Base-by-base conservation (phyloP, 2,888 invertebrate species). In the Formica aserva region DNA sequence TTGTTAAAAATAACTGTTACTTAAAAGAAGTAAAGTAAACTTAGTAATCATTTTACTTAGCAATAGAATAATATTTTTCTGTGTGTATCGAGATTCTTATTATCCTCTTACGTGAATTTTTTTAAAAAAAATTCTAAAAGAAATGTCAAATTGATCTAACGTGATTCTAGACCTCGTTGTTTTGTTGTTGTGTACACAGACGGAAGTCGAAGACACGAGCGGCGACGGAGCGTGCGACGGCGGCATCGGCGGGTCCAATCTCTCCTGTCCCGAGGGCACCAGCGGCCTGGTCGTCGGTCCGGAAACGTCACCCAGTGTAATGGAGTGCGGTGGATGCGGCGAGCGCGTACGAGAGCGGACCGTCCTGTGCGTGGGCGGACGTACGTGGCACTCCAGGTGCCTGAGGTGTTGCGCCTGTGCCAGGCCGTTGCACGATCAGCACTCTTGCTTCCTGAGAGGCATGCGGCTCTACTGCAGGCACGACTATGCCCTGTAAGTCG, bases 401-500 rank as follows among this genome's bases (percentile, higher is more conserved):
- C 96, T 99, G 84, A 96, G 98, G 91, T 99, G 99, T 95, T 98
- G 98, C 95, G 97, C 98, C 84, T 99, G 99, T 95, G 97, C 98
- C 91, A 96, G 97, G 88, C 97, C 98, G 92, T 96, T 99, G 85
- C 98, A 98, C 95, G 96, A 98, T 87, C 98, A 99, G 93, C 98
- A 98, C 88, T 98, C 98, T 89, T 99, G 99, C 95, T 99, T 98
- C 95, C 97, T 98, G 93, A 96, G 98, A 92, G 98, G 98, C 93
- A 97, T 98, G 92, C 97, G 98, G 95, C 97, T 99, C 94, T 99
- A 98, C 96, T 99, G 99, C 96, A 98, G 98, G 95, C 97, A 98
- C 93, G 99, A 99, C 95, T 99, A 99, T 94, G 97, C 98, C 95
- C 98, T 98, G 98, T 99, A 95, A 97, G 97, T 96, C 62, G 18